Evolutionary conservation across 1,140 invertebrate species (phyloP).

Genomic region (Eurytemora carolleeae): DNA sequence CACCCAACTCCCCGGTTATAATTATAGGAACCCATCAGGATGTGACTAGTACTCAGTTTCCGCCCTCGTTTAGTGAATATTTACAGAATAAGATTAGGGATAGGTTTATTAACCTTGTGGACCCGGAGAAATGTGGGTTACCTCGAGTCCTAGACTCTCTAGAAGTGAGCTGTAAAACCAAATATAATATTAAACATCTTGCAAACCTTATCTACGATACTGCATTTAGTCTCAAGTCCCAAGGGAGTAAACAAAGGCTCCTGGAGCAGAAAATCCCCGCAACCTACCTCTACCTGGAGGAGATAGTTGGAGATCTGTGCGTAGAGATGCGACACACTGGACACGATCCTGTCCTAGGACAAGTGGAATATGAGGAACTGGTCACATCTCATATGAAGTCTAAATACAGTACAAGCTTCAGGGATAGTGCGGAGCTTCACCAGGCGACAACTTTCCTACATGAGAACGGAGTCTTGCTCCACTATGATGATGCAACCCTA

Average conservation of each 20-base stretch:
- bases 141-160: slow-evolving; percentile 81
- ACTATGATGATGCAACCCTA: slow-evolving; percentile 89
- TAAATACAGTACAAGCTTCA: slow-evolving; percentile 44
- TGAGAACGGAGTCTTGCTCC: slow-evolving; percentile 90
- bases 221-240: slow-evolving; percentile 69
- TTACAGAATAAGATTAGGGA: slow-evolving; percentile 58
- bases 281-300: slow-evolving; percentile 80
- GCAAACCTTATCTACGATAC: slow-evolving; percentile 84
- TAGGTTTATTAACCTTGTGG: slow-evolving; percentile 73
- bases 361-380: slow-evolving; percentile 55
- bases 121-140: slow-evolving; percentile 85
- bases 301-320: slow-evolving; percentile 60
- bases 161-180: slow-evolving; percentile 66
- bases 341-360: slow-evolving; percentile 66
- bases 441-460: slow-evolving; percentile 86
- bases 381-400: slow-evolving; percentile 46
- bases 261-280: slow-evolving; percentile 87
- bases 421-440: slow-evolving; percentile 72
- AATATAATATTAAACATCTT: slow-evolving; percentile 72
- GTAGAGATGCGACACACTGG: slow-evolving; percentile 33
- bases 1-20: slow-evolving; percentile 78
- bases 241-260: slow-evolving; percentile 73
- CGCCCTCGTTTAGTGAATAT: slow-evolving; percentile 48
- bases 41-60: slow-evolving; percentile 49
- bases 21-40: slow-evolving; percentile 91